These are phyloP conservation scores for Corythornis cristatus DNA, from an alignment of 2,113 vertebrate genomes.

Conservation along the genomic window DNA sequence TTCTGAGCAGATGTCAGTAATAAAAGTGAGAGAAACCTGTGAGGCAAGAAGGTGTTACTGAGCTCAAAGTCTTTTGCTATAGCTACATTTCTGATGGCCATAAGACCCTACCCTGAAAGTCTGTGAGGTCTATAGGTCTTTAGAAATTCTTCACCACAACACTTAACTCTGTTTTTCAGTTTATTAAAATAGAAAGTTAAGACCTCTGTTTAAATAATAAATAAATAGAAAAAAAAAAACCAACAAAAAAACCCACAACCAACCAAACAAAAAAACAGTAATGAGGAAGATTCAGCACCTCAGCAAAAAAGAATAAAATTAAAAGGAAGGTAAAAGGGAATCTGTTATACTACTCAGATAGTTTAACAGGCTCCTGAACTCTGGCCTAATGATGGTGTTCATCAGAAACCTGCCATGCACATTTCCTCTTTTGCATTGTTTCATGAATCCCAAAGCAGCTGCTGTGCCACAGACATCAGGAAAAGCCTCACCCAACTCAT, in stretches of 20 bases:
- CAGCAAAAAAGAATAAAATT: not conserved
- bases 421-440: conserved; percentile 62
- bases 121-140: not conserved
- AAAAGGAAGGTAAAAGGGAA: conserved; percentile 14
- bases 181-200: conserved; percentile 1
- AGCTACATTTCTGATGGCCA: not conserved
- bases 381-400: not conserved
- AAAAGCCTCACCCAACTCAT: conserved; percentile 59
- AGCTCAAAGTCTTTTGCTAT: not conserved
- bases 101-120: not conserved
- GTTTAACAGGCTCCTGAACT: conserved; percentile 32
- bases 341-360: conserved; percentile 35
- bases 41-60: not conserved
- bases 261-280: not conserved
- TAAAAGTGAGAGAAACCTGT: not conserved
- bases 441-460: conserved; percentile 27
- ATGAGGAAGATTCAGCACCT: not conserved
- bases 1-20: not conserved
- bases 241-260: not conserved
- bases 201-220: not conserved
- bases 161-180: not conserved
- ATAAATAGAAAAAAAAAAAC: not conserved
- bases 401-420: conserved; percentile 8
- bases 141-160: not conserved
- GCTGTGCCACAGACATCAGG: conserved; percentile 39